These are phyloP conservation scores for Meriones unguiculatus DNA, from an alignment of 2,113 vertebrate species.

Conservation along the genomic window DNA sequence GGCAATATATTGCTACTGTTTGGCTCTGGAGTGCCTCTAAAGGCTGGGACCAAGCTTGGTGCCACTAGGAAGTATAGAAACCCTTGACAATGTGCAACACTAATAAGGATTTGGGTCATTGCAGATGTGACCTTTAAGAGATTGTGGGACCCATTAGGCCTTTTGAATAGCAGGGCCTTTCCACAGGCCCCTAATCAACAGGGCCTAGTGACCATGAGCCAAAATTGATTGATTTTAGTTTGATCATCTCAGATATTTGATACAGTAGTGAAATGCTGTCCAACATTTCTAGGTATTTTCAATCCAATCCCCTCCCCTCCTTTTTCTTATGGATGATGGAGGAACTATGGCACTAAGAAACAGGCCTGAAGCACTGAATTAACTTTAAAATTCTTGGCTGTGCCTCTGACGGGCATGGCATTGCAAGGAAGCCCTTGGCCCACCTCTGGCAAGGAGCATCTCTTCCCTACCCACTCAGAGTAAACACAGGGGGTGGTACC, in stretches of 20 bases:
- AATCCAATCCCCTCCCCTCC: neutral
- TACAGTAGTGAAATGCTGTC: neutral
- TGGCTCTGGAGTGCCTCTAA: neutral
- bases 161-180: too few species aligned
- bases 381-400: neutral
- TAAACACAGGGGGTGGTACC: slow-evolving; percentile 68
- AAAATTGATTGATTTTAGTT: neutral
- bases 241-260: neutral
- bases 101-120: neutral
- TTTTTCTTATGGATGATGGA: neutral
- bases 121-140: neutral
- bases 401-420: neutral
- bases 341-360: too few species aligned
- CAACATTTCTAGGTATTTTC: neutral
- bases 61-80: neutral
- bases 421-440: fast-evolving
- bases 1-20: neutral
- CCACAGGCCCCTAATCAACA: neutral
- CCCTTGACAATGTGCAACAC: neutral
- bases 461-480: neutral
- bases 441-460: neutral
- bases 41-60: too few species aligned
- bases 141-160: neutral
- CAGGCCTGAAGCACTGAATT: neutral
- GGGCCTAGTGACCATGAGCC: too few species aligned